These are phyloP conservation scores for Drosophila mayri DNA, from an alignment of 1,140 invertebrate genomes.

Conservation along the genomic window DNA sequence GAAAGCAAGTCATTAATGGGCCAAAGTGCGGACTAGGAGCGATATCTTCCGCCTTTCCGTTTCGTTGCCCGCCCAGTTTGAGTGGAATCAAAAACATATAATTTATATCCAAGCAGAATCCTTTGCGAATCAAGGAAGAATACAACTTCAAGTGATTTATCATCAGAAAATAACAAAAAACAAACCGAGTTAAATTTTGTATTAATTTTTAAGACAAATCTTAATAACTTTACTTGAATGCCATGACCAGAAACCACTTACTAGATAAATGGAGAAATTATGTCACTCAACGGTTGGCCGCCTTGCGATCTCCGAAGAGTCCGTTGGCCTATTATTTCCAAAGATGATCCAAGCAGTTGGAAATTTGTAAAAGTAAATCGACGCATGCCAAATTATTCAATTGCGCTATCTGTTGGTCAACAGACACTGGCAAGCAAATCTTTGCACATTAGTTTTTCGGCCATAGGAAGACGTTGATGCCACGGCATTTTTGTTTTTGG, in stretches of 20 bases:
- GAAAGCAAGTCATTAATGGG: constrained; percentile 79
- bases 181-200: neutral
- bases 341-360: constrained; percentile 24
- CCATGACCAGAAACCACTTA: neutral
- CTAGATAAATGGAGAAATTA: neutral
- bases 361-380: constrained; percentile 36
- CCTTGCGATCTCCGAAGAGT: neutral
- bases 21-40: constrained; percentile 40
- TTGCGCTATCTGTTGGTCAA: constrained; percentile 64
- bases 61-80: neutral
- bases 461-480: constrained; percentile 29
- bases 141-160: neutral
- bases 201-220: neutral
- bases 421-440: constrained; percentile 49
- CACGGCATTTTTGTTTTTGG: constrained; percentile 34
- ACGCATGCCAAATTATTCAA: constrained; percentile 70
- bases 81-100: neutral
- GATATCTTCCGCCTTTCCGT: neutral
- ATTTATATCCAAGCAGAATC: neutral
- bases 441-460: constrained; percentile 44
- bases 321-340: constrained; percentile 13
- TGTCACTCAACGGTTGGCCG: neutral
- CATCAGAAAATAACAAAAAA: neutral
- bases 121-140: too few species aligned
- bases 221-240: too few species aligned